Conservation (phyloP, 2,113 vertebrate genomes). For the Numenius arquata region DNA sequence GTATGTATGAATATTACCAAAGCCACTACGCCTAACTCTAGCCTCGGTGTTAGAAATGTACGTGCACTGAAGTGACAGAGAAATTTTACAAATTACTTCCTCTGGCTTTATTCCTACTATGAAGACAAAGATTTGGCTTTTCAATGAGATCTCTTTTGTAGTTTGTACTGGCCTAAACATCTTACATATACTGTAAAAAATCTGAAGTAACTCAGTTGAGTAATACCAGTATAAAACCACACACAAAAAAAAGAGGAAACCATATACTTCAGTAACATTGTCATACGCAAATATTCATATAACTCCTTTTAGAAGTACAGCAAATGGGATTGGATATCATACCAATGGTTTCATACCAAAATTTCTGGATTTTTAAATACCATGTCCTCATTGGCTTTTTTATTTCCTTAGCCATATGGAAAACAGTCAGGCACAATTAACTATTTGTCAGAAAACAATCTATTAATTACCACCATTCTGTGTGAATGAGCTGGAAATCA, state of each 20-base stretch:
- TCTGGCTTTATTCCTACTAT: neutral
- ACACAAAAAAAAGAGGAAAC: neutral
- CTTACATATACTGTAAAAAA: neutral
- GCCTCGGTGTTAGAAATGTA: neutral
- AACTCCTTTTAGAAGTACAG: neutral
- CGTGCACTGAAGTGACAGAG: neutral
- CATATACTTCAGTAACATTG: neutral
- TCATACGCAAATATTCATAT: neutral
- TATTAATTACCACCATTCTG: slow-evolving; percentile 48
- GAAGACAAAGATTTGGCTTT: neutral
- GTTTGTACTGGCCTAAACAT: neutral
- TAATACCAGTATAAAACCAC: neutral
- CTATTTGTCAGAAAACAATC: slow-evolving; percentile 47
- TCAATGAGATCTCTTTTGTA: neutral
- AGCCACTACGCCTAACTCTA: neutral
- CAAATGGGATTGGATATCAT: neutral
- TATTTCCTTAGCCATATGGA: neutral
- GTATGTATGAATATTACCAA: neutral
- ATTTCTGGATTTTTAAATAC: neutral
- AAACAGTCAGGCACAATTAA: slow-evolving; percentile 47
- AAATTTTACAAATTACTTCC: neutral
- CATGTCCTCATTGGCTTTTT: neutral
- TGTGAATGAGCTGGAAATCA: slow-evolving; percentile 1
- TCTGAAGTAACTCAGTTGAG: neutral
- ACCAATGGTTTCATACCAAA: neutral